Evolutionary conservation across 2,113 vertebrate species (phyloP).

Genomic region (Oxyura jamaicensis): DNA sequence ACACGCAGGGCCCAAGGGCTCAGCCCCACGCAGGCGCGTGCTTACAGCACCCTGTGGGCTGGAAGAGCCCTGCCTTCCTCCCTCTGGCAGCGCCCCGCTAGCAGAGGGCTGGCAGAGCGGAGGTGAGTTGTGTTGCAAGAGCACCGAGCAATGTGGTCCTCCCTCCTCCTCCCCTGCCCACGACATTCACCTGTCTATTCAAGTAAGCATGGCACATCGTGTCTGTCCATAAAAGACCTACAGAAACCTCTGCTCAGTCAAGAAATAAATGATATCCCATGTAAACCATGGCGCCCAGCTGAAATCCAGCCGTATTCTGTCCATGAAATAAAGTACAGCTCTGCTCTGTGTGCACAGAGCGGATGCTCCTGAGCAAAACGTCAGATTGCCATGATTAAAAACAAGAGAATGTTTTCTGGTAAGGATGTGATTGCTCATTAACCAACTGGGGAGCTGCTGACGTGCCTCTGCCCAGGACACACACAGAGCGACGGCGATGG

Average conservation of each 20-base stretch:
- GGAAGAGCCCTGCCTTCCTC: too few species aligned
- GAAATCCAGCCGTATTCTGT: not conserved
- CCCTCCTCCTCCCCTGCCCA: not conserved
- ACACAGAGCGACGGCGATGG: too few species aligned
- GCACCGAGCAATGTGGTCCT: too few species aligned
- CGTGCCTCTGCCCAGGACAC: not conserved
- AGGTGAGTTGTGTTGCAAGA: too few species aligned
- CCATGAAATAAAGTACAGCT: not conserved
- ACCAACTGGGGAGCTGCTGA: too few species aligned
- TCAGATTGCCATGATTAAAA: not conserved
- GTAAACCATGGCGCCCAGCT: not conserved
- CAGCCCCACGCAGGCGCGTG: not conserved
- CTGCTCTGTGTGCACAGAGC: not conserved
- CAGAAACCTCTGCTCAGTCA: not conserved
- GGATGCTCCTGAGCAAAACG: not conserved
- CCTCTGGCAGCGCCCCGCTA: accelerated
- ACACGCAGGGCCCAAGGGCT: not conserved
- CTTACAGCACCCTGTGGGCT: not conserved
- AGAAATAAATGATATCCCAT: not conserved
- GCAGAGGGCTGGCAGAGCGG: not conserved
- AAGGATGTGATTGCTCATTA: not conserved
- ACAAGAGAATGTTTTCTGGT: not conserved
- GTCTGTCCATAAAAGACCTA: not conserved
- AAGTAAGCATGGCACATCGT: not conserved
- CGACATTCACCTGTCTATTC: not conserved